phyloP scores from a whole-genome alignment of 2,797 vertebrate species.

The Hafferia zeledoni region DNA sequence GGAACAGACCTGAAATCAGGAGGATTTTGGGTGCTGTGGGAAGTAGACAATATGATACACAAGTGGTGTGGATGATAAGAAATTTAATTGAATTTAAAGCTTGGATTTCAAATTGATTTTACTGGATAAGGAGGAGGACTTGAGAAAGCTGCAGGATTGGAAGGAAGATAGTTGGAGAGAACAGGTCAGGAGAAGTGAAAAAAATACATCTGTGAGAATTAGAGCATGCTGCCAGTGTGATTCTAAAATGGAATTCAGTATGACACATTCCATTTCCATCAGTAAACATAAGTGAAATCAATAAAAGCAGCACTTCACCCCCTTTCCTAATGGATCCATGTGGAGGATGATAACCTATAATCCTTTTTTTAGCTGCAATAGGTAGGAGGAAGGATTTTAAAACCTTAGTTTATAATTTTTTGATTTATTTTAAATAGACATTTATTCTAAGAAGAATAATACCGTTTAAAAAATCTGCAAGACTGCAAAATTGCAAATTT shows the following conservation, averaged over 20 bases:
- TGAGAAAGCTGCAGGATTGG: neutral
- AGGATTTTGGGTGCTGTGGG: neutral
- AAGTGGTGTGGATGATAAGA: neutral
- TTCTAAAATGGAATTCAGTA: neutral
- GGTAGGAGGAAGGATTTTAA: neutral
- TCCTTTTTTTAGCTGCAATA: neutral
- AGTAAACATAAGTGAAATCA: neutral
- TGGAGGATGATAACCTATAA: neutral
- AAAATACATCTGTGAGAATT: neutral
- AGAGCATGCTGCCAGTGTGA: neutral
- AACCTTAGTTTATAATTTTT: neutral
- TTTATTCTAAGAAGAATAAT: neutral
- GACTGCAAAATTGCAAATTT: neutral
- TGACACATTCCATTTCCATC: neutral
- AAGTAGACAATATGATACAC: neutral
- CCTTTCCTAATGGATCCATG: neutral
- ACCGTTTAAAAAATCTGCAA: neutral
- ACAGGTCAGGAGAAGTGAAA: neutral
- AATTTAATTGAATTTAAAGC: neutral
- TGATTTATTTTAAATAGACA: neutral
- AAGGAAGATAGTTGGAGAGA: neutral
- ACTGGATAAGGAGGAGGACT: neutral
- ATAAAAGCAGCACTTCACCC: neutral
- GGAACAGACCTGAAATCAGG: neutral
- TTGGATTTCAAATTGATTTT: neutral